Conservation (phyloP, 2,888 invertebrate genomes). For the Cepaea hortensis region DNA sequence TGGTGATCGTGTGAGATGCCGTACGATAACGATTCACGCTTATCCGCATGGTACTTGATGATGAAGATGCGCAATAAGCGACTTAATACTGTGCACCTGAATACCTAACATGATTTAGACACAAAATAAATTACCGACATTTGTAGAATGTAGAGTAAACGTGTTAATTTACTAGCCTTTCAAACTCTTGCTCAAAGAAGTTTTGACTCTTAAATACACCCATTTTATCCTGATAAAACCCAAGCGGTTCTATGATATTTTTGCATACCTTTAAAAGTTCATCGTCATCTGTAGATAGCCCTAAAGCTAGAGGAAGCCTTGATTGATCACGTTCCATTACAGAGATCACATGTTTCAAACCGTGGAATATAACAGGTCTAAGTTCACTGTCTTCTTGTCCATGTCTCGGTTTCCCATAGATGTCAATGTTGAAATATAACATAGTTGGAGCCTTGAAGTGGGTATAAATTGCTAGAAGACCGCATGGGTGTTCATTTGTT, state of each 20-base stretch:
- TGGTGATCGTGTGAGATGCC: too few relatives aligned
- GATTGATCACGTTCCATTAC: neutral
- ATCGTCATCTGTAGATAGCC: neutral
- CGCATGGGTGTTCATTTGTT: neutral
- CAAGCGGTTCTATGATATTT: neutral
- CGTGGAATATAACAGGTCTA: neutral
- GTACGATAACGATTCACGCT: too few relatives aligned
- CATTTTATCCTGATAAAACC: neutral
- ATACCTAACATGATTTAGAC: too few relatives aligned
- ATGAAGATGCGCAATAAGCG: too few relatives aligned
- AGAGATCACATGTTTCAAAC: neutral
- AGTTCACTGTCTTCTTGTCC: conserved; percentile 4
- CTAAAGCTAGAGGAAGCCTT: neutral
- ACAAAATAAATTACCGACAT: too few relatives aligned
- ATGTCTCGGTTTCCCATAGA: neutral
- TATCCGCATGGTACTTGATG: too few relatives aligned
- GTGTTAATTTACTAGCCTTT: neutral
- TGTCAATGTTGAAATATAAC: neutral
- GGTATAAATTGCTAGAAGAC: neutral
- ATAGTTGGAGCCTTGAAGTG: neutral
- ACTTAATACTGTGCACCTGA: too few relatives aligned
- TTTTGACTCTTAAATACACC: neutral
- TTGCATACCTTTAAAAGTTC: neutral
- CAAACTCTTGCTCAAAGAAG: conserved; percentile 28
- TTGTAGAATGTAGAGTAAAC: too few relatives aligned